A percentile compares a stretch with the other conserved stretches of the same genome.
phyloP scores from a whole-genome alignment of 2,888 invertebrate species.

The Acanthosepion pharaonis region DNA sequence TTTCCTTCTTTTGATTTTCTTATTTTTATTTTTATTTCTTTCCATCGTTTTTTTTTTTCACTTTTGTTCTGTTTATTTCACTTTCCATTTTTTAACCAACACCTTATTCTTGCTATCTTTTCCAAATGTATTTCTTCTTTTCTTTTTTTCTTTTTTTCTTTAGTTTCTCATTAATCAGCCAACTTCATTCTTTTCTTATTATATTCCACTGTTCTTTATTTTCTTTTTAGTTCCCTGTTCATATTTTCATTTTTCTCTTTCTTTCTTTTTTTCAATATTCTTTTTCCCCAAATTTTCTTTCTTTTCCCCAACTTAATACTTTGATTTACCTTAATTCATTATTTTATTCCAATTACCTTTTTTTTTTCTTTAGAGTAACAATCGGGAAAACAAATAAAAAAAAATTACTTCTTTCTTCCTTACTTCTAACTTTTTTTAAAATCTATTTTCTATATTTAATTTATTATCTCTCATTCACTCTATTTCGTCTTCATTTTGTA shows the following conservation, averaged over 20 bases:
- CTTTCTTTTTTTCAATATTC: not conserved
- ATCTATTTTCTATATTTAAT: too few species aligned
- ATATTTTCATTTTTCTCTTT: not conserved
- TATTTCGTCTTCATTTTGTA: too few species aligned
- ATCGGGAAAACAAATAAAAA: too few species aligned
- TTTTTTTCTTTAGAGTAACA: too few species aligned
- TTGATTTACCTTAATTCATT: too few species aligned
- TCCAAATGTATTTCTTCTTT: not conserved
- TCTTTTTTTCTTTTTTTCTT: not conserved
- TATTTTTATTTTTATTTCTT: not conserved
- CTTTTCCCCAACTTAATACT: too few species aligned
- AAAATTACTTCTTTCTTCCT: too few species aligned
- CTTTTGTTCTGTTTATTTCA: not conserved
- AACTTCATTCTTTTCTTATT: not conserved
- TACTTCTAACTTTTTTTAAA: too few species aligned
- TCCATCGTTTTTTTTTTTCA: not conserved
- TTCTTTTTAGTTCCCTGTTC: not conserved
- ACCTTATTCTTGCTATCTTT: not conserved
- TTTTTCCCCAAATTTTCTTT: not conserved
- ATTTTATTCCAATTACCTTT: too few species aligned
- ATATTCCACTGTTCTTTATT: not conserved
- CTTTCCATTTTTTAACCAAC: not conserved
- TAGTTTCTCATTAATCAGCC: not conserved
- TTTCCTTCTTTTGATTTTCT: not conserved
- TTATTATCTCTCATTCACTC: too few species aligned